phyloP scores from a whole-genome alignment of 92 coral and sea anemone genomes.

The Epizoanthus stellaris region DNA sequence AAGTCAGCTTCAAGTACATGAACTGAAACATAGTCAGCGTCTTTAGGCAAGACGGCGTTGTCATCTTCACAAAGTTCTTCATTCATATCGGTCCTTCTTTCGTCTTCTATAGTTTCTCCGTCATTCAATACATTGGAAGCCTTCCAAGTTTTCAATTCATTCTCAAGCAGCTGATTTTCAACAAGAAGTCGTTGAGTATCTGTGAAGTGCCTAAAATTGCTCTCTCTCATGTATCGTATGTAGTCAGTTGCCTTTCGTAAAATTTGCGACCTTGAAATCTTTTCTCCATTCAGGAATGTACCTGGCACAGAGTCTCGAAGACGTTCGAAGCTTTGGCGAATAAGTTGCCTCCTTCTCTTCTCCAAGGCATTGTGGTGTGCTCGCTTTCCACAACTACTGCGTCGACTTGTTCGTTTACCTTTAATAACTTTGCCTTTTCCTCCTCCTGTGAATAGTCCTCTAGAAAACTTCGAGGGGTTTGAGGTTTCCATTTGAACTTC shows the following conservation, averaged over 20 bases:
- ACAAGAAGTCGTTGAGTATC: slow-evolving; percentile 32
- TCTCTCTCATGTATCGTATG: slow-evolving; percentile 17
- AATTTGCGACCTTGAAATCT: slow-evolving; percentile 36
- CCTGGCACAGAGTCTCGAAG: slow-evolving; percentile 27
- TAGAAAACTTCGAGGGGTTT: not conserved
- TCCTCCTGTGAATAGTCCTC: not conserved
- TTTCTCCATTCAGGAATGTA: not conserved
- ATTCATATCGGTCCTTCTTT: not conserved
- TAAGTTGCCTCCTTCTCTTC: slow-evolving; percentile 35
- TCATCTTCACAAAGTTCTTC: not conserved
- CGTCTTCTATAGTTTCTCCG: not conserved
- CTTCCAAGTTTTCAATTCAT: not conserved
- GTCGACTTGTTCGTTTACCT: slow-evolving; percentile 13
- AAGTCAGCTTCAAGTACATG: not conserved
- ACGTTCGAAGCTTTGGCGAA: slow-evolving; percentile 36
- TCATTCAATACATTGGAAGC: not conserved
- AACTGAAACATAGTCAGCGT: not conserved
- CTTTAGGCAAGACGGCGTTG: not conserved
- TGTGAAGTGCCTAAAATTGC: slow-evolving; percentile 6
- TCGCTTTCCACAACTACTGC: slow-evolving; percentile 5
- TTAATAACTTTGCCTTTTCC: not conserved
- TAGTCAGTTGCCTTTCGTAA: slow-evolving; percentile 26
- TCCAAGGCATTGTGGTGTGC: slow-evolving; percentile 39
- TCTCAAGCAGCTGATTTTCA: slow-evolving; percentile 39
- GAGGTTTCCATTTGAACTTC: slow-evolving; percentile 11